Conservation (phyloP, 2,797 vertebrate species). For the Anniella stebbinsi region DNA sequence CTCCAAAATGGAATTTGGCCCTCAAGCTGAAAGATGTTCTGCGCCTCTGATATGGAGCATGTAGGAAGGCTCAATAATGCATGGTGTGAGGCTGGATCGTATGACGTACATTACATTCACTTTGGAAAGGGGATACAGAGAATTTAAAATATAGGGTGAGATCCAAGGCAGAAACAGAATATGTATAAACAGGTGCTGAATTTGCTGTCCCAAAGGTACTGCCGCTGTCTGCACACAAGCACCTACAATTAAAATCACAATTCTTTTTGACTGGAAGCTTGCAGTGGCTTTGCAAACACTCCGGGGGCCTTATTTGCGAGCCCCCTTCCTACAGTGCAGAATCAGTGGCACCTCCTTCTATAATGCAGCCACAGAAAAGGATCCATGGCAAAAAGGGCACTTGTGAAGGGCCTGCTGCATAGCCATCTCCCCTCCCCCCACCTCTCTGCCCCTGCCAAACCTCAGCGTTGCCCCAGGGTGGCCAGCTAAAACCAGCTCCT, state of each 20-base stretch:
- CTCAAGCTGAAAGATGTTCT: not conserved
- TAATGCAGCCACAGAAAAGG: not conserved
- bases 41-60: not conserved
- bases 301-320: not conserved
- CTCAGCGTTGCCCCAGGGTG: slow-evolving; percentile 67
- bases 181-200: not conserved
- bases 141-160: not conserved
- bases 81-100: not conserved
- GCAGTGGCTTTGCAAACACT: not conserved
- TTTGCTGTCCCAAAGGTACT: not conserved
- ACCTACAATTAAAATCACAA: not conserved
- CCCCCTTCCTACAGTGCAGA: not conserved
- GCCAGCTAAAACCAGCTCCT: slow-evolving; percentile 75
- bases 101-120: not conserved
- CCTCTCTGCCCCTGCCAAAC: slow-evolving; percentile 26
- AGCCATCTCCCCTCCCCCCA: slow-evolving; percentile 21
- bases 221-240: not conserved
- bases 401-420: not conserved
- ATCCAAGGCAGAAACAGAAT: not conserved
- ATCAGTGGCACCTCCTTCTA: not conserved
- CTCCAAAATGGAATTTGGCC: not conserved
- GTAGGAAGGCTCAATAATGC: not conserved
- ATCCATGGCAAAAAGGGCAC: not conserved
- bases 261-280: not conserved
- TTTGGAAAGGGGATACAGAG: not conserved